These are phyloP conservation scores for Aproaerema taeniolella DNA, from an alignment of 2,888 invertebrate species.

Conservation along the genomic window DNA sequence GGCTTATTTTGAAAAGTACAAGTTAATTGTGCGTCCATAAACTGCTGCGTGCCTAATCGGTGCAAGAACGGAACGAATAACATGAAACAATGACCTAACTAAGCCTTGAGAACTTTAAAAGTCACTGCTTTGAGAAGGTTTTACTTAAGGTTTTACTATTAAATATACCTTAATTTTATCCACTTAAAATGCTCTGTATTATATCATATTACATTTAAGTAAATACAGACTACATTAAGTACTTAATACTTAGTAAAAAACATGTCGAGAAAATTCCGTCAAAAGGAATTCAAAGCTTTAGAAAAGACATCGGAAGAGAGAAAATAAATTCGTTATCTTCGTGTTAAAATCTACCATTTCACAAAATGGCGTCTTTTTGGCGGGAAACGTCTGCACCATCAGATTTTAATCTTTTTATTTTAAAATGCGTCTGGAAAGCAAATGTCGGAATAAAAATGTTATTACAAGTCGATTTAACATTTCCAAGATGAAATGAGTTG, in stretches of 20 bases:
- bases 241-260: too few species aligned
- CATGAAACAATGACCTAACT: slow-evolving; percentile 38
- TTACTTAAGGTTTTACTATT: too few species aligned
- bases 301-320: too few species aligned
- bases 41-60: slow-evolving; percentile 34
- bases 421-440: slow-evolving; percentile 31
- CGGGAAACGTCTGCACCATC: slow-evolving; percentile 29
- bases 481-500: not conserved
- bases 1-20: slow-evolving; percentile 8
- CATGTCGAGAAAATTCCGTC: too few species aligned
- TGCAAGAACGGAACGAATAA: slow-evolving; percentile 38
- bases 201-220: too few species aligned
- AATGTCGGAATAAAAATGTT: slow-evolving; percentile 41
- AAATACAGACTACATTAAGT: too few species aligned
- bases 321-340: slow-evolving; percentile 10
- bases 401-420: slow-evolving; percentile 34
- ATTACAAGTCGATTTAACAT: slow-evolving; percentile 28
- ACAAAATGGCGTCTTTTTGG: slow-evolving; percentile 39
- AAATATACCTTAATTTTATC: too few species aligned
- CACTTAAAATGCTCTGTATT: too few species aligned
- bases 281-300: too few species aligned
- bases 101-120: slow-evolving; percentile 30
- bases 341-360: slow-evolving; percentile 26
- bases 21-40: slow-evolving; percentile 17
- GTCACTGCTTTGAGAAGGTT: too few species aligned